Evolutionary conservation across 35 echinoderm and acorn worm species (phyloP), one percentile per base, ranked within the genome.

Genomic region (Ophiothrix spiculata): DNA sequence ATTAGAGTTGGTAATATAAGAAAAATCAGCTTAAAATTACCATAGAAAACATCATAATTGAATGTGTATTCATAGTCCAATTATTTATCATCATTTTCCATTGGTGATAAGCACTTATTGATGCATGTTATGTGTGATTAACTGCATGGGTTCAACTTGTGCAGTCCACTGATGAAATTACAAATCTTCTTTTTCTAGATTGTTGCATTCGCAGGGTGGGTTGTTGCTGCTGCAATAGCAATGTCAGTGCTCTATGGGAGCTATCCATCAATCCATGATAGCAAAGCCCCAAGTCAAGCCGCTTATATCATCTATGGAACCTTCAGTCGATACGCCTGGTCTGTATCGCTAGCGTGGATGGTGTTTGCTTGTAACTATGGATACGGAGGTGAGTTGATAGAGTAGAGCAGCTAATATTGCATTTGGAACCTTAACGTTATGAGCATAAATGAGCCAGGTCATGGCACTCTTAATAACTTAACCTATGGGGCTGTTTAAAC

Each of bases 291-390:
- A 25, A 86, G 76, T 36, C 40, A 28, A 1, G 81, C 74, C 25
- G 89, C 82, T 19, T 64, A 38, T 31, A 49, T 91, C 56, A 69
- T 86, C n/a, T 86, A 86, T 76, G 32, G 4, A 45, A 86, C 75
- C 0, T 78, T 91, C 10, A 60, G 39, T 33, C 41, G 75, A 25
- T 91, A 86, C 42, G 32, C 83, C 31, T 91, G 83, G 83, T 39
- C 77, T 35, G 6, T 86, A 6, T 40, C 83, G 15, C 46, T 91
- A 0, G 76, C 82, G 0, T 91, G 89, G 89, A 83, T 91, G 29
- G 42, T 91, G 35, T 85, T 91, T 86, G 89, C 83, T 33, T 91
- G 89, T 33, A 40, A 79, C 28, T 91, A 86, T 86, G 82, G 75
- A 46, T 80, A 79, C 14, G 82, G 81, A 78, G 83, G 89, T 91